Base-by-base conservation (phyloP, 1,140 invertebrate genomes). In the Ectropis grisescens region DNA sequence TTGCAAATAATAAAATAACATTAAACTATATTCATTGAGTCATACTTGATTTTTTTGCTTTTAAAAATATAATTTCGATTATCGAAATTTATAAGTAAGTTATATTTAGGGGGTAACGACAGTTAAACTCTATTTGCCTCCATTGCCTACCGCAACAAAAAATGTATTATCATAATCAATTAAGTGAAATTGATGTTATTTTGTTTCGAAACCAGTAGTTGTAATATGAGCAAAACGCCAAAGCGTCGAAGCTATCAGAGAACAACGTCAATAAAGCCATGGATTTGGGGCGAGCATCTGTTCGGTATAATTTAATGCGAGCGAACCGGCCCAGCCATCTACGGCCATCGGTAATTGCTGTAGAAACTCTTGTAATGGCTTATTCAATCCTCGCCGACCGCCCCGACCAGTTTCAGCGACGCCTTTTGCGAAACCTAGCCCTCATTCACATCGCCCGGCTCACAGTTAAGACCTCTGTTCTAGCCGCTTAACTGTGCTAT, bases 321-420 rank as follows among this genome's bases (percentile, higher is more conserved):
- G 29, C 36, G 41, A 48, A 38, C 35, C 42, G 51, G 40, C 50
- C 49, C 22, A 41, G 29, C 23, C 60, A 54, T 50, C 64, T 55
- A 66, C 57, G 30, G 56, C 51, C 12, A 31, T 31, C 19, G 33
- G 55, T 67, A 62, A 69, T 72, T 62, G 60, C 60, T 54, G 56
- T 59, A 48, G 65, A 69, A 74, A 68, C 53, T 59, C 44, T 43
- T 44, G 47, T 61, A 67, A 70, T 65, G 57, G 60, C 56, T 65
- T 66, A 69, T 66, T 66, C 50, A 58, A 58, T 56, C 36, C 30
- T 37, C 30, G 35, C 50, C 56, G 56, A 55, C 23, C 23, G 12
- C 7, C 10, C 13, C 10, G 29, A 58, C 65, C 47, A 36, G 60
- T 57, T 46, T 10, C n/a, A n/a, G n/a, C n/a, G n/a, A n/a, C 33